Evolutionary conservation across 2,797 vertebrate species (phyloP).

Genomic region (Hydrolagus colliei): DNA sequence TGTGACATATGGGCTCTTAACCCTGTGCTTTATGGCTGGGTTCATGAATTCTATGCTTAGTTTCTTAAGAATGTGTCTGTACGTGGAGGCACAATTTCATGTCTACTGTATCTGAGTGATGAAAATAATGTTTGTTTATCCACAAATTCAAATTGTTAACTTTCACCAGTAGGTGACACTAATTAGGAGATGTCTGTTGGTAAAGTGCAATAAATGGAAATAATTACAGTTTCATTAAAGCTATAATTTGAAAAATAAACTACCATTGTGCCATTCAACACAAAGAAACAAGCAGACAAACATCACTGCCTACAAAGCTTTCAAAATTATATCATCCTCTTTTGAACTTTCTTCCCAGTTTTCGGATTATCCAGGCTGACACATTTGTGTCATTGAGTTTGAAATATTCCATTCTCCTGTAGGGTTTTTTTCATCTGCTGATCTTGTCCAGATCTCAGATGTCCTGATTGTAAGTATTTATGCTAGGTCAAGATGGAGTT

Average conservation of each 20-base stretch:
- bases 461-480: conserved; percentile 46
- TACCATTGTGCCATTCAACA: not conserved
- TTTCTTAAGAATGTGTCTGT: not conserved
- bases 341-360: conserved; percentile 51
- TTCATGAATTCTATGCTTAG: not conserved
- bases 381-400: conserved; percentile 40
- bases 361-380: conserved; percentile 47
- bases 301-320: not conserved
- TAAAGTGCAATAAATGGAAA: conserved; percentile 32
- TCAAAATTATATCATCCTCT: not conserved
- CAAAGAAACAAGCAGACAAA: conserved; percentile 32
- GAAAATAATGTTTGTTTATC: not conserved
- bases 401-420: conserved; percentile 51
- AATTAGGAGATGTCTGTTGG: conserved; percentile 38
- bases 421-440: conserved; percentile 55
- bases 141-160: not conserved
- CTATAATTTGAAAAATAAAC: conserved; percentile 2
- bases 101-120: not conserved
- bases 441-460: conserved; percentile 49
- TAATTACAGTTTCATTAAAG: not conserved
- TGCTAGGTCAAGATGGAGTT: conserved; percentile 62
- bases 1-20: not conserved
- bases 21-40: not conserved
- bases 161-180: conserved; percentile 34
- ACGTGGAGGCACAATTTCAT: not conserved